Evolutionary conservation across 2,797 vertebrate species (phyloP), one percentile per base, ranked within the genome.

Genomic region (Anguilla pacifica): DNA sequence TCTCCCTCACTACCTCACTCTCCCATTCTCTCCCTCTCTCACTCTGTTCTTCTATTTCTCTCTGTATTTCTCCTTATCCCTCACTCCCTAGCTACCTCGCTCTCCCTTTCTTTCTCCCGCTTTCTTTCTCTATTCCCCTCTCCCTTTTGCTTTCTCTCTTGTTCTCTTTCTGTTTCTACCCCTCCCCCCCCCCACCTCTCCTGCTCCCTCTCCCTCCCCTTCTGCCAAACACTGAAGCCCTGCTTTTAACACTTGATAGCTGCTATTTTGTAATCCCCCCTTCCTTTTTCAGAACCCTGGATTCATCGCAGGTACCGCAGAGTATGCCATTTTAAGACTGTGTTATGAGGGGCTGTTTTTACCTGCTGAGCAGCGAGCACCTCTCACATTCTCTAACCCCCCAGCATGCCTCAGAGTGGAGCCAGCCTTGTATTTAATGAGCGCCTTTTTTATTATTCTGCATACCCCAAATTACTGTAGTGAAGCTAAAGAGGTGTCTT

Each of bases 31-130:
- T n/a, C 83, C 88, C 70, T 85, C 67, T 59, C 5, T 74, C 87
- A 88, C 84, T 84, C 25, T 83, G 87, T 55, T 61, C 53, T 83
- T 89, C 87, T 91, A 91, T 89, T 90, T 87, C 4, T 64, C 89
- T 89, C 87, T 88, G 87, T 25, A 90, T 91, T 89, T 59, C 64
- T 88, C 43, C 84, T n/a, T 57, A 81, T 51, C 25, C 74, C 88
- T 88, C 55, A 39, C 19, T 82, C 19, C 86, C 83, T 6, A 51
- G 0, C 67, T 17, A 1, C 11, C 85, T 59, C 85, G 67, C 87
- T 92, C 87, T 89, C 64, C 19, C 39, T 67, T 3, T 59, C 87
- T 67, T 83, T 28, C 85, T 89, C 70, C 88, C 79, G 89, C 70
- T 13, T 49, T 87, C 57, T 88, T 39, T 46, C 31, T 61, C 59